Conservation (phyloP, 2,797 vertebrate species). For the Streptopelia turtur region DNA sequence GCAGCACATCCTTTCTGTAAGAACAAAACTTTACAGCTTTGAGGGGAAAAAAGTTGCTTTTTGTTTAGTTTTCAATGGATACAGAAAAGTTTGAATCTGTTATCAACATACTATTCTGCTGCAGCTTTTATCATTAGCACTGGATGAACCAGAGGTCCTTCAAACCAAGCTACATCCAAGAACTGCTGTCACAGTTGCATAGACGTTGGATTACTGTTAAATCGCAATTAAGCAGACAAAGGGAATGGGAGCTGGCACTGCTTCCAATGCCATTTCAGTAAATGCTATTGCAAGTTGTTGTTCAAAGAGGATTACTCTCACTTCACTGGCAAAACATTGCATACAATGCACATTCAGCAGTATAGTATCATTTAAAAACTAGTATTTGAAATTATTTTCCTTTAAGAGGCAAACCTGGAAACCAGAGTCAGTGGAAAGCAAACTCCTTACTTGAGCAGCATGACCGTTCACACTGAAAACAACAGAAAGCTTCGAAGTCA, state of each 20-base stretch:
- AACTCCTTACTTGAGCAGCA: conserved; percentile 27
- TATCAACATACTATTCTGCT: background rate
- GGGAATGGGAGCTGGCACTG: conserved; percentile 42
- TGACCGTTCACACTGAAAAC: background rate
- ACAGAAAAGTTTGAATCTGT: conserved; percentile 14
- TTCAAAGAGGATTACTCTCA: conserved; percentile 61
- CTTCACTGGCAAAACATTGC: conserved; percentile 22
- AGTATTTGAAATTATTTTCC: conserved; percentile 53
- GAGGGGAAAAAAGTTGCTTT: background rate
- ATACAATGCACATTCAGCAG: conserved; percentile 46
- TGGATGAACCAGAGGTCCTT: conserved; percentile 31
- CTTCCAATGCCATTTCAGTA: conserved; percentile 44
- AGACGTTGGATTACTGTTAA: conserved; percentile 68
- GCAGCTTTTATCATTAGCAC: conserved; percentile 26
- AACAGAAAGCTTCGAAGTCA: conserved; percentile 50
- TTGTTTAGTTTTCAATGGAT: conserved; percentile 8
- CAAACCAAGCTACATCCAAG: conserved; percentile 30
- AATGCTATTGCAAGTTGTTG: conserved; percentile 45
- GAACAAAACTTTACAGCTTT: background rate
- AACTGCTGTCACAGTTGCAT: conserved; percentile 52
- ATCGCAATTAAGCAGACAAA: conserved; percentile 68
- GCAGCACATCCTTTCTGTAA: background rate
- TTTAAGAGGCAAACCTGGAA: conserved; percentile 74
- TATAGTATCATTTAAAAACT: conserved; percentile 32
- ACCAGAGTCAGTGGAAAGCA: conserved; percentile 57